Percentiles rank a stretch among this genome's conserved stretches.
Conservation (phyloP, 2,888 invertebrate genomes). For the Drosophila suboccidentalis region DNA sequence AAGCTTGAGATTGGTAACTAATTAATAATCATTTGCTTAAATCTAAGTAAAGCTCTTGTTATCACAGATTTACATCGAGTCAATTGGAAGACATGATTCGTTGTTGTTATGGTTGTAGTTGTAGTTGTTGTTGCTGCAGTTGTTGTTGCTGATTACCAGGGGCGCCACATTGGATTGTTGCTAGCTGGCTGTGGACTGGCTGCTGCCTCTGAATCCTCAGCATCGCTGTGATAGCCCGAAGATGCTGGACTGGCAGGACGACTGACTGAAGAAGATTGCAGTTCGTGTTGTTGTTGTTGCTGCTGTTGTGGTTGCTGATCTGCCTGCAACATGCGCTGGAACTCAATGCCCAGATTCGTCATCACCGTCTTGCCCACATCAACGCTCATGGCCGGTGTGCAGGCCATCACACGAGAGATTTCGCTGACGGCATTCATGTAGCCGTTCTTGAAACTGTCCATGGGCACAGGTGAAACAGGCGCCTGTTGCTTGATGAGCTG, state of each 20-base stretch:
- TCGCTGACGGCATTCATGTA: slow-evolving; percentile 96
- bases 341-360: slow-evolving; percentile 94
- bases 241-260: slow-evolving; percentile 83
- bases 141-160: slow-evolving; percentile 62
- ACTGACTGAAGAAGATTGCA: slow-evolving; percentile 43
- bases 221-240: slow-evolving; percentile 84
- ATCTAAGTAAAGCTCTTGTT: slow-evolving; percentile 62
- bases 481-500: slow-evolving; percentile 87
- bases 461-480: slow-evolving; percentile 84
- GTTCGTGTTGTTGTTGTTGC: slow-evolving; percentile 40
- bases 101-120: slow-evolving; percentile 40
- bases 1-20: slow-evolving; percentile 43
- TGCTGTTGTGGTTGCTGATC: slow-evolving; percentile 53
- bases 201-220: slow-evolving; percentile 61
- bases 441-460: slow-evolving; percentile 93
- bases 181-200: slow-evolving; percentile 43
- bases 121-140: slow-evolving; percentile 16
- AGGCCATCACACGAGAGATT: slow-evolving; percentile 93
- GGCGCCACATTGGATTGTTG: slow-evolving; percentile 70
- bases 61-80: slow-evolving; percentile 62
- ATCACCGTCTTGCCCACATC: slow-evolving; percentile 94
- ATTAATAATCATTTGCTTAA: slow-evolving; percentile 23
- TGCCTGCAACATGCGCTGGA: slow-evolving; percentile 87
- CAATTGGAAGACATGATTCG: slow-evolving; percentile 68
- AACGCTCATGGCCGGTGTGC: slow-evolving; percentile 94